Percentiles rank a stretch among this genome's conserved stretches.
phyloP scores from a whole-genome alignment of 2,113 vertebrate genomes.

The Oreotrochilus melanogaster region DNA sequence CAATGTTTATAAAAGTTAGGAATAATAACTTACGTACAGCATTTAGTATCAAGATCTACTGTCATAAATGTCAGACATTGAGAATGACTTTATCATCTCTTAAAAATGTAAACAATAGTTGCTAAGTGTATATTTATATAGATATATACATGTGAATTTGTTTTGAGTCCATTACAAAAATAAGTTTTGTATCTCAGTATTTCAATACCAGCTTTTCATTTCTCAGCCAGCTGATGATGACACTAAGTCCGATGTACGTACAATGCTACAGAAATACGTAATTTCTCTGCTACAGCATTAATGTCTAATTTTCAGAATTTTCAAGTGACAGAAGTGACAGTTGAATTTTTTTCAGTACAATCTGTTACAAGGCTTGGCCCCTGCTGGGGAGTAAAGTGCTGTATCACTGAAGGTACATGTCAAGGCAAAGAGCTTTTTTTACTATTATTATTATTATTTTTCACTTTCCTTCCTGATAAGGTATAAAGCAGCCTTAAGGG shows the following conservation, averaged over 20 bases:
- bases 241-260: neutral
- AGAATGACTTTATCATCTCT: neutral
- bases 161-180: neutral
- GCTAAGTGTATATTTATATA: too few relatives aligned
- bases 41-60: neutral
- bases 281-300: neutral
- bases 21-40: neutral
- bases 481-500: conserved; percentile 24
- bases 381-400: conserved; percentile 33
- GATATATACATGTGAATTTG: rapidly evolving
- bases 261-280: neutral
- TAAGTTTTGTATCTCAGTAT: neutral
- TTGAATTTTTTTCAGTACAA: neutral
- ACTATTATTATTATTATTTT: neutral
- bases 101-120: neutral
- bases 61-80: neutral
- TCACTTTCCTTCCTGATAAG: neutral
- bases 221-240: neutral
- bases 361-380: conserved; percentile 17
- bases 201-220: neutral
- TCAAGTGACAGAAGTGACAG: conserved; percentile 5
- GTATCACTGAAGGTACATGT: neutral
- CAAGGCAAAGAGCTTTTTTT: neutral
- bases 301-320: conserved; percentile 6
- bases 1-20: neutral